Evolutionary conservation across 2,888 invertebrate genomes (phyloP).

Genomic region (Epinotia brunnichana): DNA sequence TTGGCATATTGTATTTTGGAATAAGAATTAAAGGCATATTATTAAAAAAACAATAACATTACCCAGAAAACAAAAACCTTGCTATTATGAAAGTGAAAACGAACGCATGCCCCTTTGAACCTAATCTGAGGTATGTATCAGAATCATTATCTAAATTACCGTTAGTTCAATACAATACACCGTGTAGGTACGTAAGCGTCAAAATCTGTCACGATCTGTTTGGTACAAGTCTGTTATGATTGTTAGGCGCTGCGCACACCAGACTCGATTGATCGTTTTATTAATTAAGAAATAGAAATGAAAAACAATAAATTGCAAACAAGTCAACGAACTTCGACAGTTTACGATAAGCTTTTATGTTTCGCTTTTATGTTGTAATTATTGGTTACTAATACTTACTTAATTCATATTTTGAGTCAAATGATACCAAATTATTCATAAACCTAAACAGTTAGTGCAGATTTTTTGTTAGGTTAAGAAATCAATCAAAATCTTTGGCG

Average conservation of each 20-base stretch:
- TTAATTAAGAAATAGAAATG: not conserved
- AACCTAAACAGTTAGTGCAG: no score
- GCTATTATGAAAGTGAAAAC: slow-evolving; percentile 25
- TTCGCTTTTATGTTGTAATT: no score
- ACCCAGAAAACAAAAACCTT: not conserved
- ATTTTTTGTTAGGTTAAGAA: not conserved
- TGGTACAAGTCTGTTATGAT: slow-evolving; percentile 6
- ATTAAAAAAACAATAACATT: not conserved
- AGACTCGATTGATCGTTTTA: slow-evolving; percentile 5
- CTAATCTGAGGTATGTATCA: slow-evolving; percentile 8
- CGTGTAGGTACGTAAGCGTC: not conserved
- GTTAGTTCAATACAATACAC: slow-evolving; percentile 28
- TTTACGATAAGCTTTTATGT: no score
- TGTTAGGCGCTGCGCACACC: slow-evolving; percentile 22
- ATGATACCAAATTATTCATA: no score
- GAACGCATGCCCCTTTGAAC: not conserved
- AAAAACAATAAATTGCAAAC: no score
- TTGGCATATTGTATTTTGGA: no score
- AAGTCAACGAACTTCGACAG: no score
- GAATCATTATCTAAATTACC: slow-evolving; percentile 35
- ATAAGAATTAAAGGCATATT: no score
- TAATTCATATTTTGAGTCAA: no score
- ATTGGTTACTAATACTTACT: no score
- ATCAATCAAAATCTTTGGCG: not conserved
- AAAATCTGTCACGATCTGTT: slow-evolving; percentile 27